A percentile compares a stretch with the other conserved stretches of the same genome.
Conservation (phyloP, 1,140 invertebrate species). For the Drosophila neocordata region DNA sequence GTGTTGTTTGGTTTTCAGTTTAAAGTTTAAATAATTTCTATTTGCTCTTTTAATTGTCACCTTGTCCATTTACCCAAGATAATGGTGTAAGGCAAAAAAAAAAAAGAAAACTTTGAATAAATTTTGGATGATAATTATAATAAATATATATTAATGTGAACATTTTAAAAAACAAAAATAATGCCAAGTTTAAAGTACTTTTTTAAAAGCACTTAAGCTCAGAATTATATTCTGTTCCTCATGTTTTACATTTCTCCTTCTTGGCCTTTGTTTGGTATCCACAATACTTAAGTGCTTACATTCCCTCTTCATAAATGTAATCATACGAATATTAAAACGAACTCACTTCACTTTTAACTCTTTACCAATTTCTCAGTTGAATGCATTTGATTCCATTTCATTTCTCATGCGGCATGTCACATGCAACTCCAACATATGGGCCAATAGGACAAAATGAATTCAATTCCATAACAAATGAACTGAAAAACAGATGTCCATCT, state of each 20-base stretch:
- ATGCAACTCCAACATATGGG: conserved; percentile 53
- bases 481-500: conserved; percentile 74
- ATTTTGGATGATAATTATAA: too few species aligned
- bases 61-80: conserved; percentile 8
- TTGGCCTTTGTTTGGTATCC: too few species aligned
- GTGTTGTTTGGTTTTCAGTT: conserved; percentile 1
- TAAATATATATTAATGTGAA: too few species aligned
- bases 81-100: background rate
- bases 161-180: too few species aligned
- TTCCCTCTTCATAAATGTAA: conserved; percentile 18
- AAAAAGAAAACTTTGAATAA: too few species aligned
- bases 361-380: conserved; percentile 64
- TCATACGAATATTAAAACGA: conserved; percentile 21
- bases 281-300: background rate
- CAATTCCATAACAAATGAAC: conserved; percentile 76
- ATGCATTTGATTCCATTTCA: conserved; percentile 69
- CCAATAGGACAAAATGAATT: conserved; percentile 66
- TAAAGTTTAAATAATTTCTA: conserved; percentile 29
- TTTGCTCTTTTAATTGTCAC: conserved; percentile 51
- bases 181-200: too few species aligned
- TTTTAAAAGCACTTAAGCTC: too few species aligned
- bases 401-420: conserved; percentile 42
- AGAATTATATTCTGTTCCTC: too few species aligned
- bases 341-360: conserved; percentile 33
- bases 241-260: too few species aligned